Base-by-base conservation (phyloP, 1,140 invertebrate genomes). In the Drosophila arawakana region DNA sequence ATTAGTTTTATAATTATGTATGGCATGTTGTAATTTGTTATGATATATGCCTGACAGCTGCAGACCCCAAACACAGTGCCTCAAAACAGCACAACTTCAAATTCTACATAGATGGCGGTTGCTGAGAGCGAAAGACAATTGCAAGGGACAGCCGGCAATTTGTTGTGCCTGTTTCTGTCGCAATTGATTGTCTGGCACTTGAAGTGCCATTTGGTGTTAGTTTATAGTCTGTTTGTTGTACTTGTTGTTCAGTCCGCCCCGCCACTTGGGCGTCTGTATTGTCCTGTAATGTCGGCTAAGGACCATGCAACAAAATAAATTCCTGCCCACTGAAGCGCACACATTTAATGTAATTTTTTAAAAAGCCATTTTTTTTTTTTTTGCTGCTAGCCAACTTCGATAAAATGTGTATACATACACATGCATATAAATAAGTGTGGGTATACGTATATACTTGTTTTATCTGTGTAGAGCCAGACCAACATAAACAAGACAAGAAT, bases 331-430 rank as follows among this genome's bases (percentile, higher is more conserved):
- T 86, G 80, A 80, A 88, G 83, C 83, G 83, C 70, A 88, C 69
- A 80, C 80, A 86, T 80, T 88, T 83, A 86, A 88, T 86, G 83
- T 86, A 86, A 86, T 86, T 88, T 86, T 82, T 88, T 86, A 83
- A 86, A 86, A 86, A 80, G 83, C 80, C 67, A 83, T 83, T 30
- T 85, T 78, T 73, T 71, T 66, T 82, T 39, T 85, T 81, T 78
- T 73, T 75, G 58, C 47, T 66, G 34, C 73, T 49, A 57, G 70
- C 60, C 65, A 41, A 47, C 60, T 71, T 68, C 60, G 63, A 70
- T 63, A 78, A 49, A 70, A 47, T 68, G 37, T 69, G 11, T 30
- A 49, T 54, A 55, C 15, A 37, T 44, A 39, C 13, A 43, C 6
- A n/a, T 11, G 21, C 41, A 25, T 50, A 44, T 59, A 43, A 21